Evolutionary conservation across 2,113 vertebrate species (phyloP), one percentile per base, ranked within the genome.

Genomic region (Thinocorus orbignyianus): DNA sequence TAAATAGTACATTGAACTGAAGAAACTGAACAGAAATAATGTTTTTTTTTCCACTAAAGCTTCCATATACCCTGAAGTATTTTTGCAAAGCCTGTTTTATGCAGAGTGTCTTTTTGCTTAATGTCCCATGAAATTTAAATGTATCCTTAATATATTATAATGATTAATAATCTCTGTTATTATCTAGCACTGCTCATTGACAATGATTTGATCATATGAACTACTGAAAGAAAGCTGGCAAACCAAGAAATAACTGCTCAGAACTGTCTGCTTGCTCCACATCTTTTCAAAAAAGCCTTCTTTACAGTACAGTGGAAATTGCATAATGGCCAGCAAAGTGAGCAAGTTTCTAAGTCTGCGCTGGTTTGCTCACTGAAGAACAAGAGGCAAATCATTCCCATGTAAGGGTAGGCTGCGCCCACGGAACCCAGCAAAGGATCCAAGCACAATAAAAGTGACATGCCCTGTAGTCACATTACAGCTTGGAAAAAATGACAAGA

Each of bases 61-160:
- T 92, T 83, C 22, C 26, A 25, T 66, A 62, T 37, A 55, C 69
- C 69, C 31, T 87, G 48, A 93, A 89, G 42, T 74, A 78, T 74
- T 87, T 91, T 81, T 89, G 39, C 44, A 93, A 94, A 91, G 39
- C 16, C 8, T 60, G 15, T 51, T 96, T 90, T 42, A 84, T 85
- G n/a, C 54, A 69, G 44, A 74, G 31, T 85, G 60, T 3, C 10
- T 88, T 94, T 93, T 92, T 82, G 57, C 80, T 90, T 90, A 76
- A 90, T 77, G 52, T 82, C n/a, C 44, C 20, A 3, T 92, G 44
- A 93, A 93, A 88, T 88, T 86, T 90, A 91, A 90, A 74, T 88
- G 55, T 48, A 80, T 69, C 23, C 77, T 77, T 79, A 82, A 66
- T 92, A 74, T 70, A 81, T 91, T 93, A 42, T 62, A 88, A 88